Evolutionary conservation across 1,140 invertebrate genomes (phyloP), one percentile per base, ranked within the genome.

Genomic region (Callitettix versicolor): DNA sequence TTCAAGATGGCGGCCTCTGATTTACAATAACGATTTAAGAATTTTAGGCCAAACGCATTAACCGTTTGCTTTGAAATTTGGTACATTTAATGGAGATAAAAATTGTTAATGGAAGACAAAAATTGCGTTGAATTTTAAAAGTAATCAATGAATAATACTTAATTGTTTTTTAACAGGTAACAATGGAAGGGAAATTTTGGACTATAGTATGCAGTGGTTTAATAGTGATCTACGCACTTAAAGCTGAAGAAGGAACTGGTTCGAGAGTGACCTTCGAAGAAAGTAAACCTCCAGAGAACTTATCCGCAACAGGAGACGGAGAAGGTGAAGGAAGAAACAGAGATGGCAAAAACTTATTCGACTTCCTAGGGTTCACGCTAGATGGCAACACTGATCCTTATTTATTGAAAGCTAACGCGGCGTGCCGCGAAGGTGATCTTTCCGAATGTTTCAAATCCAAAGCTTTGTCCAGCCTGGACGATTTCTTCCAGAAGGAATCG

Each of bases 391-490:
- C 81, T 5, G 85, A 88, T 71, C 84, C 85, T 0, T 89, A 86
- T 67, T 67, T 87, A 57, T 78, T 82, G 15, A 78, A 76, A 62
- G 75, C 80, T 0, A 87, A 86, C 43, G 71, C 79, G 56, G 79
- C 77, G 49, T 89, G 85, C 61, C 65, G 87, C 36, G 79, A 75
- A 57, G 85, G 85, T 1, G 85, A 88, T 64, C 70, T 89, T 1
- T 82, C 83, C 1, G 85, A 88, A 62, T 88, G 85, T 64, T 88
- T 88, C 62, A 88, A 88, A 64, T 86, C 82, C 0, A 77, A 81
- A 59, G 84, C 85, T 0, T 64, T 88, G 3, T 74, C 75, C 53
- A 82, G 80, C 0, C 79, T 89, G 48, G 80, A 84, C 41, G 82
- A 87, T 30, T 87, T 88, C 64, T 88, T 88, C 62, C 76, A 79